Evolutionary conservation across 2,113 vertebrate genomes (phyloP), one percentile per base, ranked within the genome.

Genomic region (Narcine bancroftii): DNA sequence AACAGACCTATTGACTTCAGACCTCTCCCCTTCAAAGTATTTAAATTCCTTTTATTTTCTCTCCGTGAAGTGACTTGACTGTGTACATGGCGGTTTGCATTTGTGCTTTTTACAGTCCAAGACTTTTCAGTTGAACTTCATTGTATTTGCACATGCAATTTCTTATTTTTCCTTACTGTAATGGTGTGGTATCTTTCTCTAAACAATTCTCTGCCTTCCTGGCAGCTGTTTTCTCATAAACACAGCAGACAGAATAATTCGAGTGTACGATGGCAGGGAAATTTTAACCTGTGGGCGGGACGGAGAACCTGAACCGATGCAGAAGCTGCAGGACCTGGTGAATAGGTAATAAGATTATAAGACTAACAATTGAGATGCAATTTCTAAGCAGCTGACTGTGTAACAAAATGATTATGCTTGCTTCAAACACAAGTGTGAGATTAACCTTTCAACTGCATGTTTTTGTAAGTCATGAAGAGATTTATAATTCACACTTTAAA

Each of bases 271-370:
- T 1, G 98, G 99, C 92, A 95, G 98, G 79, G 99, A 99, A 94
- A 99, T 99, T 81, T 95, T 99, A n/a, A 99, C 99, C 0, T 99
- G 99, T 73, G 99, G 98, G 0, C 93, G 97, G 33, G 99, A 99
- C 6, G 99, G 99, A 0, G 99, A 99, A 75, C 99, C 99, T 0
- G 99, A 99, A 87, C 99, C 99, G 1, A 99, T 99, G 97, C 99
- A 99, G 94, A 99, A 99, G 85, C 95, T 99, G 13, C 99, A 99
- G 95, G 99, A 99, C 94, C 95, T 99, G 92, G 98, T 99, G 63
- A 99, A 99, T 95, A 97, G 99, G 99, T 99, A 92, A 0, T 77
- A 11, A 45, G 9, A 60, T 33, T 50, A 0, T 77, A 11, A 45
- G 9, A 60, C 13, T 50, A 7, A 69, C 66, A 69, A 69, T 26